Conservation (phyloP, 2,797 vertebrate genomes). For the Gallinago solitaria region DNA sequence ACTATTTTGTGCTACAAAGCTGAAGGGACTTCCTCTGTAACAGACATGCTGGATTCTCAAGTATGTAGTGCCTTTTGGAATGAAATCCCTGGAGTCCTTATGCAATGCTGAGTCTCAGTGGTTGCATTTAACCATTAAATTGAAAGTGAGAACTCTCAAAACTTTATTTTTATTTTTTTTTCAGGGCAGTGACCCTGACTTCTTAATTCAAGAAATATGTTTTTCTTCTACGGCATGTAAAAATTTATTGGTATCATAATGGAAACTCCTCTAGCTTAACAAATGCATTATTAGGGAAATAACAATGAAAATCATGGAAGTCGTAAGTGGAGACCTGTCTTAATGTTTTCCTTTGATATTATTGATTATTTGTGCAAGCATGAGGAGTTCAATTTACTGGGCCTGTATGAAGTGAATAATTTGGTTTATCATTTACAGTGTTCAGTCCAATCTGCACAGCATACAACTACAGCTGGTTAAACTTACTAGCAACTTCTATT, state of each 20-base stretch:
- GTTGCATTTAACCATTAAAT: conserved; percentile 5
- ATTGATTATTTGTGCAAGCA: background rate
- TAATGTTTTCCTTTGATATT: background rate
- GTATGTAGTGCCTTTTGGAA: conserved; percentile 29
- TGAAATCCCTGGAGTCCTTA: conserved; percentile 26
- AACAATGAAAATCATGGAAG: background rate
- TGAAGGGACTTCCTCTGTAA: conserved; percentile 10
- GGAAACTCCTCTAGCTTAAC: background rate
- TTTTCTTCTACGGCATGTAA: background rate
- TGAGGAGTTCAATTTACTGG: background rate
- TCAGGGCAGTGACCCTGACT: background rate
- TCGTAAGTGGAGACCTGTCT: background rate
- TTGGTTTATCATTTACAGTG: background rate
- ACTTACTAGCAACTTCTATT: background rate
- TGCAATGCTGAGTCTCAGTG: background rate
- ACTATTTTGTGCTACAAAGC: background rate
- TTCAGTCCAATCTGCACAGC: background rate
- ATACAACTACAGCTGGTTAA: background rate
- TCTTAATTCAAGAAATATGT: background rate
- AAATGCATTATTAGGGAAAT: background rate
- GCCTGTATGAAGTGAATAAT: background rate
- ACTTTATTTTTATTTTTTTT: background rate
- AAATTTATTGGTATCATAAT: background rate
- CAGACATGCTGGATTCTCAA: conserved; percentile 12
- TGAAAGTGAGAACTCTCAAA: background rate